Conservation (phyloP, 2,113 vertebrate species). For the Corythoichthys haematopterus region DNA sequence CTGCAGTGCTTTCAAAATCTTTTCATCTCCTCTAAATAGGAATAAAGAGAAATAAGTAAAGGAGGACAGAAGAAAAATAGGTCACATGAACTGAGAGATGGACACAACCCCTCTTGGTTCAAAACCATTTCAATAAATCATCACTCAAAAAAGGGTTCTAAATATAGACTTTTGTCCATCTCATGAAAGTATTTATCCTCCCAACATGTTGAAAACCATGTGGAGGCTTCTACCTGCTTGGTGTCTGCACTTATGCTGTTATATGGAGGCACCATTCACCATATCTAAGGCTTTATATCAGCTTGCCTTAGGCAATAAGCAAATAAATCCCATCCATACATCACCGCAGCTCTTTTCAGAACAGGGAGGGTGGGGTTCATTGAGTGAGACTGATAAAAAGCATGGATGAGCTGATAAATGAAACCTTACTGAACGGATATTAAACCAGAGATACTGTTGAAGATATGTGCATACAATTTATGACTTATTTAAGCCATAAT, state of each 20-base stretch:
- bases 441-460: slow-evolving; percentile 17
- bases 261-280: slow-evolving; percentile 9
- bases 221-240: slow-evolving; percentile 24
- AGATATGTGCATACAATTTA: slow-evolving; percentile 21
- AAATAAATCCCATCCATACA: slow-evolving; percentile 12
- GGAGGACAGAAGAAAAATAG: slow-evolving; percentile 38
- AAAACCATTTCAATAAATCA: slow-evolving; percentile 55
- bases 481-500: slow-evolving; percentile 56
- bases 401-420: slow-evolving; percentile 8
- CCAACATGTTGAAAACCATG: slow-evolving; percentile 1
- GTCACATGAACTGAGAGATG: slow-evolving; percentile 42
- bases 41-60: slow-evolving; percentile 51
- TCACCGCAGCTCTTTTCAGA: slow-evolving; percentile 10
- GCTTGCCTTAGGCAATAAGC: slow-evolving; percentile 8
- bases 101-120: slow-evolving; percentile 19
- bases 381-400: slow-evolving; percentile 14
- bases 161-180: slow-evolving; percentile 46
- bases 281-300: neutral
- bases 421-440: slow-evolving; percentile 14
- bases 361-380: neutral
- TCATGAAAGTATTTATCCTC: slow-evolving; percentile 2
- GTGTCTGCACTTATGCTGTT: slow-evolving; percentile 8
- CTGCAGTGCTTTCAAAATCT: slow-evolving; percentile 63
- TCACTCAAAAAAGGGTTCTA: slow-evolving; percentile 36
- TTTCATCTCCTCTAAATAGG: slow-evolving; percentile 61